These are phyloP conservation scores for Helobdella robusta DNA, from an alignment of 2,888 invertebrate genomes.

Conservation along the genomic window DNA sequence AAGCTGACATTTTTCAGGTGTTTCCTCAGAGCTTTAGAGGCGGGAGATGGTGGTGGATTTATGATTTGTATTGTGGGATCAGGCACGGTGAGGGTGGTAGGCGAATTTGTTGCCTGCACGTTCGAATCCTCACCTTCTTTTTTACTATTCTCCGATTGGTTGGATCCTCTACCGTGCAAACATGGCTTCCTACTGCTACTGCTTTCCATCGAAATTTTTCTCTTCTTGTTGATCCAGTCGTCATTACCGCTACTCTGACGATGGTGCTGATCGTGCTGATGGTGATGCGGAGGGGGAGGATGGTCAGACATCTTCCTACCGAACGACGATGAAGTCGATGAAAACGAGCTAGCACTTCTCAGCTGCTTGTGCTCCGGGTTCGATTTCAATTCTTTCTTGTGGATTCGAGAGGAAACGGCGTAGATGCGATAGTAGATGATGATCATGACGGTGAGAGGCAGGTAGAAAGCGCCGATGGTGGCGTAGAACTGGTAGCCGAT, in stretches of 20 bases:
- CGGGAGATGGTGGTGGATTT: neutral
- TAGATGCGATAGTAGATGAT: constrained; percentile 86
- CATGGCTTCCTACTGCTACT: constrained; percentile 14
- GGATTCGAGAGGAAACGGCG: constrained; percentile 38
- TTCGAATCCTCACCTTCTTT: neutral
- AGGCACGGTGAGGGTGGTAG: constrained; percentile 10
- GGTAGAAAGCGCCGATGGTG: constrained; percentile 72
- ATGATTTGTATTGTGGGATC: constrained; percentile 8
- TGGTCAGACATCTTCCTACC: neutral
- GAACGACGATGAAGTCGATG: neutral
- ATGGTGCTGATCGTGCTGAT: no score
- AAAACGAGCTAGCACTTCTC: constrained; percentile 14
- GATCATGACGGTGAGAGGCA: constrained; percentile 89
- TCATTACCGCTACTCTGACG: neutral
- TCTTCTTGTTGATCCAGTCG: neutral
- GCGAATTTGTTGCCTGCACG: neutral
- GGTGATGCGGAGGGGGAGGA: no score
- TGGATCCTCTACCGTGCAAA: constrained; percentile 1
- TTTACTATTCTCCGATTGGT: constrained; percentile 4
- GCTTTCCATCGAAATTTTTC: constrained; percentile 12
- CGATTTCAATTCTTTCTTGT: constrained; percentile 42
- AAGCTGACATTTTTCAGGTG: constrained; percentile 25
- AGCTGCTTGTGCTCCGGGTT: constrained; percentile 32
- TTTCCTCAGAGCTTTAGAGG: constrained; percentile 4
- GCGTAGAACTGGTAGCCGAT: constrained; percentile 95